A percentile compares a stretch with the other conserved stretches of the same genome.
Conservation (phyloP, 2,797 vertebrate genomes). For the Enteromius thamalakanensis region DNA sequence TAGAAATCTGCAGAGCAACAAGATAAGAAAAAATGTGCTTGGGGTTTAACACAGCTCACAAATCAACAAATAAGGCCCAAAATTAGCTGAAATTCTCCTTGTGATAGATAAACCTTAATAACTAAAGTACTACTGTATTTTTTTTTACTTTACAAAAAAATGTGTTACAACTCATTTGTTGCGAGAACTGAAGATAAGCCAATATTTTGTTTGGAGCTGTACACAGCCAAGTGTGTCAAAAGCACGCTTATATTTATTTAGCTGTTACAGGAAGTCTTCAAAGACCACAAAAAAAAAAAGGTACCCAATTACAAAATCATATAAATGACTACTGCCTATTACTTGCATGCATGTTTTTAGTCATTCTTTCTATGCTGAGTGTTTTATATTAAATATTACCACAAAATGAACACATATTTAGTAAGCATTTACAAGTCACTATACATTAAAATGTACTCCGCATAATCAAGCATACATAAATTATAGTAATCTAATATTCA, state of each 20-base stretch:
- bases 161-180: background rate
- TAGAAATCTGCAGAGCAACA: conserved; percentile 43
- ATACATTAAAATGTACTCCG: background rate
- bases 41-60: background rate
- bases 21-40: conserved; percentile 31
- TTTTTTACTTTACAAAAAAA: background rate
- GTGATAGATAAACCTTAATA: background rate
- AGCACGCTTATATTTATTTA: conserved; percentile 49
- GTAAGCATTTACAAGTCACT: background rate
- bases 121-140: background rate
- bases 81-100: background rate
- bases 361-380: background rate
- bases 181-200: conserved; percentile 16
- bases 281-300: conserved; percentile 10
- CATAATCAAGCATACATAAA: background rate
- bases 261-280: conserved; percentile 28
- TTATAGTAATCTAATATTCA: background rate
- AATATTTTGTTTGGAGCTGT: conserved; percentile 17
- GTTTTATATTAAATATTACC: background rate
- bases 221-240: conserved; percentile 52
- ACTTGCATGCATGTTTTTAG: background rate
- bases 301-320: background rate
- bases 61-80: conserved; percentile 13
- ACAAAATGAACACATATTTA: background rate
- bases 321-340: background rate